These are phyloP conservation scores for Eledone cirrhosa DNA, from an alignment of 2,888 invertebrate species.

Conservation along the genomic window DNA sequence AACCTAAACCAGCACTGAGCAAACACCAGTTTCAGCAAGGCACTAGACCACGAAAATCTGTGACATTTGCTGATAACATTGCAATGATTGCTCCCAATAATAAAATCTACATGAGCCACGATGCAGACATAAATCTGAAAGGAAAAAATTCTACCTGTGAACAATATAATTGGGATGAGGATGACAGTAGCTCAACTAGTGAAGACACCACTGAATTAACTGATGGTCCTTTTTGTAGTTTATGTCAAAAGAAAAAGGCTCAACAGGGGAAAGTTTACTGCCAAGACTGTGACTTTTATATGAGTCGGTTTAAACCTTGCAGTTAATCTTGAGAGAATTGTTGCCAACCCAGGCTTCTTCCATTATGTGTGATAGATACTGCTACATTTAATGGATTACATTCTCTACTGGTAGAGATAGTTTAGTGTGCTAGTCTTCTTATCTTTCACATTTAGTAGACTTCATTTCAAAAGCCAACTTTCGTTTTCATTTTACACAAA, in stretches of 20 bases:
- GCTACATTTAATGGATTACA: no score
- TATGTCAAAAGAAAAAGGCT: slow-evolving; percentile 87
- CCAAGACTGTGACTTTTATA: slow-evolving; percentile 90
- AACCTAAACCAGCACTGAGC: slow-evolving; percentile 56
- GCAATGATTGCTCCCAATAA: slow-evolving; percentile 91
- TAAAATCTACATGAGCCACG: slow-evolving; percentile 70
- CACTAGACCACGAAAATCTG: slow-evolving; percentile 74
- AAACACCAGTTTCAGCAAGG: slow-evolving; percentile 45
- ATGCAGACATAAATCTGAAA: slow-evolving; percentile 29
- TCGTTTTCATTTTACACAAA: no score
- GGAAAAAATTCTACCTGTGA: slow-evolving; percentile 31
- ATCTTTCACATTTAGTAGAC: no score
- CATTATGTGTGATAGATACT: no score
- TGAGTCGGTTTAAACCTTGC: slow-evolving; percentile 69
- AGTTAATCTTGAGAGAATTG: slow-evolving; percentile 19
- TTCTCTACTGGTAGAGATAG: no score
- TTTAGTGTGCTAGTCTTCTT: no score
- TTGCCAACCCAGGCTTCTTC: no score
- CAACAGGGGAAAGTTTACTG: slow-evolving; percentile 84
- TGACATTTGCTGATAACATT: slow-evolving; percentile 94
- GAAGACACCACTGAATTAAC: slow-evolving; percentile 46
- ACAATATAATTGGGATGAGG: slow-evolving; percentile 39
- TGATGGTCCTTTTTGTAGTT: slow-evolving; percentile 80
- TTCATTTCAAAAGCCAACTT: no score
- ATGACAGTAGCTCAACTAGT: slow-evolving; percentile 49